Conservation (phyloP, 2,113 vertebrate genomes). For the Gymnarchus niloticus region DNA sequence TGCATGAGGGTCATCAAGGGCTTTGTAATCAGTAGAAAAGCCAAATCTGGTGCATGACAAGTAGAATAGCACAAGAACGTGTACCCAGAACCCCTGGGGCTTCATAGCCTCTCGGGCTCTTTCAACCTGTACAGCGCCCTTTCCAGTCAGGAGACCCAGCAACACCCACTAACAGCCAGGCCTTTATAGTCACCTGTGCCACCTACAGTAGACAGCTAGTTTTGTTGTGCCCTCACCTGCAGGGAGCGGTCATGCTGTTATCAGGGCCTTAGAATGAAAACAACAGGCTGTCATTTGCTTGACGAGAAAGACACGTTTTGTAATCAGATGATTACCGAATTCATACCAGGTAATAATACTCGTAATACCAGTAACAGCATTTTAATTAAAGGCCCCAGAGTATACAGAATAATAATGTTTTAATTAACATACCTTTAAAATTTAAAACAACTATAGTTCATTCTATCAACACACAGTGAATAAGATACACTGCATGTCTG, state of each 20-base stretch:
- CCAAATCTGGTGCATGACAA: not conserved
- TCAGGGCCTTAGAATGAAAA: too few species aligned
- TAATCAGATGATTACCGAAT: not conserved
- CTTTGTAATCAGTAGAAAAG: not conserved
- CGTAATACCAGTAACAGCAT: not conserved
- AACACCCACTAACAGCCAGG: not conserved
- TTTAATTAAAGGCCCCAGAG: not conserved
- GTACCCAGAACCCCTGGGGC: not conserved
- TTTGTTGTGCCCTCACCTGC: not conserved
- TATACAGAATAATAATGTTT: not conserved
- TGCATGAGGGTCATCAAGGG: not conserved
- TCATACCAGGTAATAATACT: not conserved
- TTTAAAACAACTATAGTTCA: not conserved
- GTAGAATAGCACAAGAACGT: not conserved
- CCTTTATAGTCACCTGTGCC: not conserved
- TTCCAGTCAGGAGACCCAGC: not conserved
- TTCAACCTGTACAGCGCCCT: not conserved
- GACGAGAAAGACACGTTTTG: not conserved
- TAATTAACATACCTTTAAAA: not conserved
- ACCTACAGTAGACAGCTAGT: not conserved
- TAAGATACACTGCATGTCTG: not conserved
- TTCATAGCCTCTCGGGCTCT: not conserved
- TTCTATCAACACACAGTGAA: not conserved
- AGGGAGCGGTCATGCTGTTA: not conserved
- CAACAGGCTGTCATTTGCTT: too few species aligned